A percentile compares a stretch with the other conserved stretches of the same genome.
Conservation (phyloP, 1,140 invertebrate genomes). For the Diabrotica virgifera region DNA sequence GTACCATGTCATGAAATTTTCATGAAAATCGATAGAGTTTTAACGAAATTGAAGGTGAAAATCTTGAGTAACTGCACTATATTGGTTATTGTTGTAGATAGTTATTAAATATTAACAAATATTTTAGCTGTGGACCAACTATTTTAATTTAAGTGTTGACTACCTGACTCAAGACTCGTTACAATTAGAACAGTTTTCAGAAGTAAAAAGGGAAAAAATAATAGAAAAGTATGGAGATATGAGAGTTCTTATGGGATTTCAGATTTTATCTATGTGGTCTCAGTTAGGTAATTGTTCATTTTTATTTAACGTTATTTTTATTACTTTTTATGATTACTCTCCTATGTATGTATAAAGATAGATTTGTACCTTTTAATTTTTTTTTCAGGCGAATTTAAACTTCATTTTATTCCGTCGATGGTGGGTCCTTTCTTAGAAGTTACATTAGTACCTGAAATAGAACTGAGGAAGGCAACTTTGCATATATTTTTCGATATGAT, state of each 20-base stretch:
- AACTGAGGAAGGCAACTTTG: constrained; percentile 85
- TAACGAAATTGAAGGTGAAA: no score
- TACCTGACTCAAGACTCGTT: constrained; percentile 85
- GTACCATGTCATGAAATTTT: no score
- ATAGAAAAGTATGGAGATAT: constrained; percentile 85
- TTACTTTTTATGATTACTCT: no score
- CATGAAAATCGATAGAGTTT: no score
- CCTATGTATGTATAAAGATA: not conserved
- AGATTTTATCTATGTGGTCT: constrained; percentile 93
- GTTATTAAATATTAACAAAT: not conserved
- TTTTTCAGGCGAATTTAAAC: constrained; percentile 66
- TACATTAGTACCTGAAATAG: constrained; percentile 81
- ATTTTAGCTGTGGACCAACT: constrained; percentile 80
- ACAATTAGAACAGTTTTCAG: constrained; percentile 81
- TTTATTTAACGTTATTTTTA: no score
- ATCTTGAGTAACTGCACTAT: constrained; percentile 15
- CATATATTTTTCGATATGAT: constrained; percentile 98
- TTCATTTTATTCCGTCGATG: constrained; percentile 89
- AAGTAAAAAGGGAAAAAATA: constrained; percentile 74
- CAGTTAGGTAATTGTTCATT: constrained; percentile 66
- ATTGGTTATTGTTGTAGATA: no score
- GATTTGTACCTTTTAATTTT: not conserved
- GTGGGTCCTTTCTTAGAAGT: constrained; percentile 94
- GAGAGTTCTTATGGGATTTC: constrained; percentile 89
- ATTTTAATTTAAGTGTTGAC: constrained; percentile 83